Base-by-base conservation (phyloP, 1,140 invertebrate species). In the Lordiphosa collinella region DNA sequence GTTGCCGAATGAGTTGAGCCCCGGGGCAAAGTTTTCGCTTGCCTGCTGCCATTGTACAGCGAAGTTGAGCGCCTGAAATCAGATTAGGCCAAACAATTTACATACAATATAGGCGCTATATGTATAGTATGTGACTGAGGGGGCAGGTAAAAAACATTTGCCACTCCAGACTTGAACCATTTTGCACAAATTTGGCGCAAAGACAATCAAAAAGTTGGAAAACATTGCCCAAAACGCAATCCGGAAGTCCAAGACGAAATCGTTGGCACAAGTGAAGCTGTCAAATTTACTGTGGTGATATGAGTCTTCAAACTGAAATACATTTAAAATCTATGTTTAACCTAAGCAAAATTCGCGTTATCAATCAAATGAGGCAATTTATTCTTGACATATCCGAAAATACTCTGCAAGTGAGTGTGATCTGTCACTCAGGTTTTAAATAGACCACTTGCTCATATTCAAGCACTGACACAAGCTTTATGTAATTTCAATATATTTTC, bases 141-240 rank as follows among this genome's bases (percentile, higher is more conserved):
- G 14, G 12, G 9, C 55, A 55, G 53, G 61, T 62, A 53, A 46
- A 43, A 34, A 57, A 34, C 50, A 47, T 52, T 59, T 56, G 54
- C n/a, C 52, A 50, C 38, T 47, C 38, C 43, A 40, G 64, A 53
- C 64, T 55, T 43, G 63, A 76, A 53, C 78, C 73, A 73, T 84
- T 84, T 84, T 57, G 68, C 78, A 65, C 72, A 84, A 82, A 84
- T 84, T 84, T 84, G 73, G 73, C 56, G 64, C 78, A 84, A 84
- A 84, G 79, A 84, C 78, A 84, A 84, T 84, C 78, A 84, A 84
- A 84, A 84, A 84, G 78, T 84, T 84, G 84, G 78, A 78, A 85
- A 84, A 64, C 59, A 46, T 46, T 75, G 63, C 68, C 49, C 55
- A 61, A 69, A 61, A 51, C 51, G 16, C 49, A 35, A 41, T 11